Base-by-base conservation (phyloP, 2,888 invertebrate species). In the Quadroppia sp. region DNA sequence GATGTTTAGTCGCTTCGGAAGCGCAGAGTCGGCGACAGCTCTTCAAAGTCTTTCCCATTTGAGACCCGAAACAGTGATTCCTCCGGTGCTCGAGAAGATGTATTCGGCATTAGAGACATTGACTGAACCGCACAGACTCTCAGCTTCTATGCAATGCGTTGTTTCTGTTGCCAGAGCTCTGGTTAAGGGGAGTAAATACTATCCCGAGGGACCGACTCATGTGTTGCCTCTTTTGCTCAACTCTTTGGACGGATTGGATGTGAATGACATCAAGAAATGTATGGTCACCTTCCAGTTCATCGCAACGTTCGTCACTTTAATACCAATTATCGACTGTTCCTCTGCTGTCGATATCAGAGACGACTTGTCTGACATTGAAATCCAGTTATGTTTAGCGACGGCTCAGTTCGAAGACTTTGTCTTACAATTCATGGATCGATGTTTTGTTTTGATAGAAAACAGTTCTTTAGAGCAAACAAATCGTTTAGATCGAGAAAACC, bases 351-450 rank as follows among this genome's bases (percentile, higher is more conserved):
- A 88, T 73, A 82, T 88, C 78, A 86, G 88, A 80, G 82, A 85
- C 0, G 88, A 90, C 80, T 84, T 94, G 76, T 89, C 89, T 0
- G 91, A 91, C 80, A 85, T 89, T 75, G 94, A 94, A 80, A 81
- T 81, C 75, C 85, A 86, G 76, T 79, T 86, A 9, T 93, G 93
- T 81, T 89, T 89, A 77, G 89, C 90, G 0, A 91, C 93, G 0
- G 91, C 92, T 0, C 89, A 89, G 78, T 89, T 94, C 79, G 94
- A 95, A 83, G 92, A 94, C 81, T 94, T 95, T 80, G 88, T 94
- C 1, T 82, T 92, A 1, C 89, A 92, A 80, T 90, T 92, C 80
- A 83, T 95, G 78, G 93, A 94, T 80, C 87, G 82, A 76, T 80
- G 82, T 53, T 81, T 83, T 75, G 77, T 77, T 2, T 77, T 84